Conservation (phyloP, 1,140 invertebrate species). For the Sitophilus oryzae region DNA sequence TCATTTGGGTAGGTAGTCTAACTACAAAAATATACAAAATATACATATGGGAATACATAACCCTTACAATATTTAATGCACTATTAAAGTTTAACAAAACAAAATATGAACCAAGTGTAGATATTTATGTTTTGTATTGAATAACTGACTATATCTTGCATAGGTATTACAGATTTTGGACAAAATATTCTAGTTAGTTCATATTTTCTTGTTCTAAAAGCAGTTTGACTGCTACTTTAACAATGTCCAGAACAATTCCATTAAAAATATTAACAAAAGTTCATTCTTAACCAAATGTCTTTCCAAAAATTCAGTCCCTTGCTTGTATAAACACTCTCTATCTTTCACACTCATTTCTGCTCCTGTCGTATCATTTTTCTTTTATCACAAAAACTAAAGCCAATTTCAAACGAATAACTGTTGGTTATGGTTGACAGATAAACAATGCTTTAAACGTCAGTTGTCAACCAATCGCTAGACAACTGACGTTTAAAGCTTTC, state of each 20-base stretch:
- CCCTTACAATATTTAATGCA: constrained; percentile 3
- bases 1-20: constrained; percentile 7
- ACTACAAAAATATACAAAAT: constrained; percentile 27
- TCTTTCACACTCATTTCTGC: background rate
- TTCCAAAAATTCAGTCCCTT: background rate
- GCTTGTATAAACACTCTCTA: background rate
- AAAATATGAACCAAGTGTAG: background rate
- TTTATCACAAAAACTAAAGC: background rate
- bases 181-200: too few relatives aligned
- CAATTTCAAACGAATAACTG: too few relatives aligned
- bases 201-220: background rate
- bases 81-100: background rate
- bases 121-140: background rate
- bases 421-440: too few relatives aligned
- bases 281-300: background rate
- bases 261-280: background rate
- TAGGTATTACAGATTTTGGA: too few relatives aligned
- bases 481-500: too few relatives aligned
- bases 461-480: too few relatives aligned
- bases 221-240: constrained; percentile 2
- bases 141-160: background rate
- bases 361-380: too few relatives aligned
- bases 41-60: constrained; percentile 19
- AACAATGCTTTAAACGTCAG: too few relatives aligned
- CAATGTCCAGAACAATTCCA: background rate